Conservation (phyloP, 2,113 vertebrate genomes). For the Heliornis fulica region DNA sequence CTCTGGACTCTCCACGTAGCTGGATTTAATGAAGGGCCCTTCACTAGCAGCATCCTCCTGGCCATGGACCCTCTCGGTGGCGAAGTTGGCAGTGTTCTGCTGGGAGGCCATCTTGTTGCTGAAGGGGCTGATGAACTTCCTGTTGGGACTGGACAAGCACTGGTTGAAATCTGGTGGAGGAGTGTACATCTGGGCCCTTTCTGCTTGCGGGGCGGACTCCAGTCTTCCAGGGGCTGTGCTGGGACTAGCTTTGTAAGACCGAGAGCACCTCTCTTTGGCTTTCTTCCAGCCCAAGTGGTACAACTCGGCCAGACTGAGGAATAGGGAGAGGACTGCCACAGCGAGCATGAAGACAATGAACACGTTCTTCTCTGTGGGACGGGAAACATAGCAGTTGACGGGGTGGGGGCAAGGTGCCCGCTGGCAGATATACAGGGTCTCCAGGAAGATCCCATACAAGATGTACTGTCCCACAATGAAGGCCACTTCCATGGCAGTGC, state of each 20-base stretch:
- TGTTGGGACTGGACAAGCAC: conserved; percentile 75
- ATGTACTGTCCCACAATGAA: conserved; percentile 92
- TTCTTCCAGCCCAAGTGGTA: conserved; percentile 93
- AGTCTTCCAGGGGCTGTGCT: not conserved
- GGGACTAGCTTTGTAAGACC: not conserved
- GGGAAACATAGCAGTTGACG: conserved; percentile 95
- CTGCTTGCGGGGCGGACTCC: conserved; percentile 58
- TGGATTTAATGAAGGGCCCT: conserved; percentile 80
- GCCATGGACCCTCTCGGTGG: conserved; percentile 80
- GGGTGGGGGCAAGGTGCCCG: conserved; percentile 89
- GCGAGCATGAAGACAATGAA: conserved; percentile 97
- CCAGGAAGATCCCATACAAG: conserved; percentile 91
- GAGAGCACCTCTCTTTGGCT: conserved; percentile 53
- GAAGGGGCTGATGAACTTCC: conserved; percentile 83
- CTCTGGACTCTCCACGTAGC: conserved; percentile 73
- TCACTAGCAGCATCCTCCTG: conserved; percentile 74
- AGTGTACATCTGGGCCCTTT: conserved; percentile 75
- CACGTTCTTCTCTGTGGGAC: conserved; percentile 96
- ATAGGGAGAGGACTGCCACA: conserved; percentile 87
- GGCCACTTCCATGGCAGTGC: conserved; percentile 89
- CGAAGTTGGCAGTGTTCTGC: conserved; percentile 90
- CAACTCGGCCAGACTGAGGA: conserved; percentile 89
- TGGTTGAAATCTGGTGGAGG: conserved; percentile 90
- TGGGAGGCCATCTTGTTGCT: conserved; percentile 86
- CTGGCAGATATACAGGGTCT: conserved; percentile 85